Percentiles rank a stretch among this genome's conserved stretches.
These are phyloP conservation scores for Ochlodes sylvanus DNA, from an alignment of 2,888 invertebrate species.

Conservation along the genomic window DNA sequence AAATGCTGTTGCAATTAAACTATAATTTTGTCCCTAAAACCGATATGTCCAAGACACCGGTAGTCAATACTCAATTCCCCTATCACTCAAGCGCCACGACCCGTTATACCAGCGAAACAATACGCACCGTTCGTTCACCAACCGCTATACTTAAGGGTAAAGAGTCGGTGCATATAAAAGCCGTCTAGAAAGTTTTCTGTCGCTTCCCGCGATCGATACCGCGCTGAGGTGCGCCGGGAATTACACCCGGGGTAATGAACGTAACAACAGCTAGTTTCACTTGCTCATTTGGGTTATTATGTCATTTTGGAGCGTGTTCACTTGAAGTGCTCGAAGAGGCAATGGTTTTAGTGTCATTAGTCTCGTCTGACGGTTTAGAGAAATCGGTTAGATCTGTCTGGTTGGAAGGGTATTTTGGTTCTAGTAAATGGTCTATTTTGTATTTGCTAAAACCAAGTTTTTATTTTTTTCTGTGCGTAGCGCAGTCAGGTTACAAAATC, in stretches of 20 bases:
- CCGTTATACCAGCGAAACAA: conserved; percentile 43
- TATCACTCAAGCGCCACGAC: conserved; percentile 30
- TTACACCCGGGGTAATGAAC: conserved; percentile 71
- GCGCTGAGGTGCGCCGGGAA: conserved; percentile 69
- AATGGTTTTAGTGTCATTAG: neutral
- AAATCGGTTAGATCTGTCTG: neutral
- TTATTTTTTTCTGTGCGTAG: too few relatives aligned
- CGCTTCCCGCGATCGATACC: conserved; percentile 81
- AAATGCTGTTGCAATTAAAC: too few relatives aligned
- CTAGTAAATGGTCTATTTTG: too few relatives aligned
- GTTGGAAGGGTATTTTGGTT: too few relatives aligned
- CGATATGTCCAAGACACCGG: neutral
- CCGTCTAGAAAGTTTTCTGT: conserved; percentile 86
- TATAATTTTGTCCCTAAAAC: neutral
- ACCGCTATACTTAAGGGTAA: conserved; percentile 56
- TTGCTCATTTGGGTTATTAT: conserved; percentile 81
- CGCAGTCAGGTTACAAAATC: too few relatives aligned
- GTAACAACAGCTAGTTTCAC: conserved; percentile 70
- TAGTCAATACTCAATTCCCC: conserved; percentile 34
- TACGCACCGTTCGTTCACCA: conserved; percentile 46
- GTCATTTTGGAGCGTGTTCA: conserved; percentile 57
- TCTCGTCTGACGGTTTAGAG: neutral
- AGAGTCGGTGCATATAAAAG: conserved; percentile 85
- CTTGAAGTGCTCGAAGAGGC: conserved; percentile 2
- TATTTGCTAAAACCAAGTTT: too few relatives aligned